Conservation (phyloP, 1,140 invertebrate species). For the Eupristina koningsbergeri region DNA sequence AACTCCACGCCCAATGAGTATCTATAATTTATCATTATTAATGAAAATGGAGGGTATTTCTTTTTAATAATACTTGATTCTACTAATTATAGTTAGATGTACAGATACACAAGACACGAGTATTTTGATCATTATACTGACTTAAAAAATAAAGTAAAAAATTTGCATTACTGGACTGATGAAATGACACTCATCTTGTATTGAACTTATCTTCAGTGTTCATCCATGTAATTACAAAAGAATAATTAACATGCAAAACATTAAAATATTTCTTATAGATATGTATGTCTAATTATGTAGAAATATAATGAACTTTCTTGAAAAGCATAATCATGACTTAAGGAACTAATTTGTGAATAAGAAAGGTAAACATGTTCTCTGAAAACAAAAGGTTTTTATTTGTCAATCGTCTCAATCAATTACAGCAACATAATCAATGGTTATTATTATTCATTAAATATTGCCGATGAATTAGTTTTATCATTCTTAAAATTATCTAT, state of each 20-base stretch:
- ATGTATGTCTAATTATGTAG: too few species aligned
- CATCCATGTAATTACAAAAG: neutral
- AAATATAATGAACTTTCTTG: too few species aligned
- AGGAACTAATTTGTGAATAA: too few species aligned
- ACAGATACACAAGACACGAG: too few species aligned
- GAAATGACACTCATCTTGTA: neutral
- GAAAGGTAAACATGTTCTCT: too few species aligned
- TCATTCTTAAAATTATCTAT: neutral
- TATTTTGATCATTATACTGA: neutral
- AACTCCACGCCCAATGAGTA: too few species aligned
- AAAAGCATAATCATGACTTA: too few species aligned
- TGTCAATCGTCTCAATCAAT: slow-evolving; percentile 2
- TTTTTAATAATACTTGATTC: too few species aligned
- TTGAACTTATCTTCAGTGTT: neutral
- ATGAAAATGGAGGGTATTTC: too few species aligned
- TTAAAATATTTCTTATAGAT: too few species aligned
- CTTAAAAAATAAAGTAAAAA: slow-evolving; percentile 1
- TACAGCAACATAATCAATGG: neutral
- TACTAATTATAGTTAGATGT: too few species aligned
- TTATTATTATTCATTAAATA: neutral
- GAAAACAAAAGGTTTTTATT: slow-evolving; percentile 8
- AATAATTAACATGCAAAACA: neutral
- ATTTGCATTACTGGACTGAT: neutral
- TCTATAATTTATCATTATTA: too few species aligned
- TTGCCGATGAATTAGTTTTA: neutral